Evolutionary conservation across 2,797 vertebrate species (phyloP), one percentile per base, ranked within the genome.

Genomic region (Fringilla coelebs): DNA sequence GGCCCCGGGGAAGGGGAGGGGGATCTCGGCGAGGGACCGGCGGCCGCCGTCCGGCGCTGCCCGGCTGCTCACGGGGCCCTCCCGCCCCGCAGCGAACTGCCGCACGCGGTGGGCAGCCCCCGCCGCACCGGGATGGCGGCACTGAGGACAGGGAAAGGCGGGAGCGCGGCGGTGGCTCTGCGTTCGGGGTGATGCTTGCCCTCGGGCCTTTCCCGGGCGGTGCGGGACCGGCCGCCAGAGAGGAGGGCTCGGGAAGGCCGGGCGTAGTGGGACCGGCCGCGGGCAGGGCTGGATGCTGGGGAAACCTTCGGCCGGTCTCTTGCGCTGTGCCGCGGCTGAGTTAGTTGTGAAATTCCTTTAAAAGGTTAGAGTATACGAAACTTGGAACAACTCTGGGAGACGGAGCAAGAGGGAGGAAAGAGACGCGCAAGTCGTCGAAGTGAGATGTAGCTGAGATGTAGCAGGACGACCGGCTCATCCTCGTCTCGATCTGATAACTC

Each of bases 381-480:
- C 40, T 77, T 61, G 6, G 43, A 4, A 52, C 52, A 66, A 29
- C 5, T 7, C 40, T 9, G 28, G 21, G 45, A 67, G 40, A 32
- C 0, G 3, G 40, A 7, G 31, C 31, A 46, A 46, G 6, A 16
- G 32, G 6, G 51, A 24, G 10, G 6, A 10, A 9, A 24, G 6
- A 20, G 14, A 20, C 1, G 52, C 17, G 1, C 19, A 1, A 17
- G 6, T 24, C 6, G 7, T 31, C 16, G 17, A 51, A 20, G 51
- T 5, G 60, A 49, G 51, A 8, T 6, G 68, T 17, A 16, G 43
- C 6, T 5, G 58, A 48, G 36, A 7, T 7, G 65, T 13, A 18
- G 43, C 5, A 1, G 57, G 57, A 15, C 3, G 13, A 5, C 1
- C n/a, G 54, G 60, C 52, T 60, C 7, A 0, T 6, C 45, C 55